phyloP scores from a whole-genome alignment of 2,797 vertebrate species.

The Cichlasoma orientale region DNA sequence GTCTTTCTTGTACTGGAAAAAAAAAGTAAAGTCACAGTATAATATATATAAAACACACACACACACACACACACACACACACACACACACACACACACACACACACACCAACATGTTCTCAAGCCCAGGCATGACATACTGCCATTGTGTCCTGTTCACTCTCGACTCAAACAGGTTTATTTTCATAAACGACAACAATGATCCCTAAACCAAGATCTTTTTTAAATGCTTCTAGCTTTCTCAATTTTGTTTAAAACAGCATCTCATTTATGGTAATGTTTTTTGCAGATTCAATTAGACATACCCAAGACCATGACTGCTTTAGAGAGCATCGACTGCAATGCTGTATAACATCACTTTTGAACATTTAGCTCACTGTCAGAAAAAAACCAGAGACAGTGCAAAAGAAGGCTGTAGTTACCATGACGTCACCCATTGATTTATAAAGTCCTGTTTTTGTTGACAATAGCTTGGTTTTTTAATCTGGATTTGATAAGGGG shows the following conservation, averaged over 20 bases:
- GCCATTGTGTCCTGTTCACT: neutral
- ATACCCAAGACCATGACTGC: neutral
- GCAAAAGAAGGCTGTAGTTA: neutral
- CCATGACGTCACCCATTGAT: neutral
- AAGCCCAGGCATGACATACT: rapidly evolving
- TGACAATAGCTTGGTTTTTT: neutral
- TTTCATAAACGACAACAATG: neutral
- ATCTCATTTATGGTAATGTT: neutral
- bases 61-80: neutral
- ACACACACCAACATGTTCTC: neutral
- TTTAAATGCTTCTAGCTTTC: neutral
- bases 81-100: neutral
- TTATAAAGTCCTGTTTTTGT: neutral
- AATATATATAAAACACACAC: neutral
- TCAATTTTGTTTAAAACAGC: neutral
- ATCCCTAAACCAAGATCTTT: neutral
- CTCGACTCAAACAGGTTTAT: neutral
- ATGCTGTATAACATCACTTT: neutral
- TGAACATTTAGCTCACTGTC: neutral
- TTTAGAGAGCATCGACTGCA: neutral
- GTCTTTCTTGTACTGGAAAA: neutral
- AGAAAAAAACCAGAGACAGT: neutral
- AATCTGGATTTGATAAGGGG: neutral
- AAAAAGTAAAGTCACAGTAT: neutral
- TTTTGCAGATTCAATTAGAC: neutral